Base-by-base conservation (phyloP, 2,797 vertebrate genomes). In the Falco cherrug region DNA sequence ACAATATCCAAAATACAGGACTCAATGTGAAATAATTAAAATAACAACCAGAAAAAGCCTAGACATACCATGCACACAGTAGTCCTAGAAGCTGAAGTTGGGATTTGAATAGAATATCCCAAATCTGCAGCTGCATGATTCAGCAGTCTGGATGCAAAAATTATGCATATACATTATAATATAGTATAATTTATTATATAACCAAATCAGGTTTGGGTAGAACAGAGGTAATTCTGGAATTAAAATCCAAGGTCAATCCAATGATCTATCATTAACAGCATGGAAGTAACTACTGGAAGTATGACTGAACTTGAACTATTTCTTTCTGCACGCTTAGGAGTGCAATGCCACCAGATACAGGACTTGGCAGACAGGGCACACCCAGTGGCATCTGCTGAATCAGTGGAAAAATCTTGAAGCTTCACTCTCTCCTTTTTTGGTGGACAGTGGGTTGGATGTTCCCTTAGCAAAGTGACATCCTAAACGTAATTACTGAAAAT, bases 61-160 rank as follows among this genome's bases (percentile, higher is more conserved):
- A 67, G 41, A 50, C 56, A 78, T 78, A 60, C 47, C 39, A 71
- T 35, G 22, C 22, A 54, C n/a, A 73, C 41, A 65, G 13, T 67
- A 92, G 41, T 84, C 53, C 48, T 61, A 73, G 67, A 84, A 67
- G 41, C 35, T 85, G 64, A 89, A 89, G n/a, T 25, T 65, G 29
- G 39, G 45, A 75, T 85, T 80, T 85, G n/a, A 79, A 64, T 51
- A 37, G 51, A 84, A 75, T 60, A 87, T 65, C 29, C 51, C 59
- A 84, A 39, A 76, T 80, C 41, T 78, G 64, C 65, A 91, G 75
- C n/a, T 79, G 48, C 65, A 83, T 90, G 81, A 93, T 83, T 95
- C 89, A 88, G 60, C 89, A 88, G 47, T 93, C 74, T 86, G 64
- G 48, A 95, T 63, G 60, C 47, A 67, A 77, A 81, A 84, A 76